Base-by-base conservation (phyloP, 1,140 invertebrate species). In the Hydropsyche tenuis region DNA sequence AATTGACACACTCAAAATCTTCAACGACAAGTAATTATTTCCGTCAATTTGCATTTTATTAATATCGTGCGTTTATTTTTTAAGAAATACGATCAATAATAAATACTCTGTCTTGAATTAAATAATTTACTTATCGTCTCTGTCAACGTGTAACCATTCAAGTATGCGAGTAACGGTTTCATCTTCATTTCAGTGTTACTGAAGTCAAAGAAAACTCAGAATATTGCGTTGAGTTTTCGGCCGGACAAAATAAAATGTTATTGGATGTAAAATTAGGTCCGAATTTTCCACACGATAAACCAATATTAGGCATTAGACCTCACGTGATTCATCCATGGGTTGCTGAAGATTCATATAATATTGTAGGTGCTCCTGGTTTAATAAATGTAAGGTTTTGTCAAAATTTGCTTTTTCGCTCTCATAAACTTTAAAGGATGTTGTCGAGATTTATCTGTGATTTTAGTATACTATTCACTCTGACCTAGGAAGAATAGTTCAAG, bases 401-500 rank as follows among this genome's bases (percentile, higher is more conserved):
- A n/a, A n/a, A n/a, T 27, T 74, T 48, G 62, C 14, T 45, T 64
- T 42, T 60, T 66, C 18, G 16, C 7, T 60, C n/a, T 37, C 30
- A 37, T 9, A 37, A 3, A 37, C 9, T 37, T 37, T 9, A 3
- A 37, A 62, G 1, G 6, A 23, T 4, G 3, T 62, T 62, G 3
- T 62, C 3, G 2, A 63, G 56, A 16, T 12, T 6, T 16, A 2
- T 60, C 25, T 30, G 43, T 25, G 12, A 20, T 30, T 30, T 82
- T 80, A 90, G 89, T 93, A 90, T 80, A 90, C 91, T 70, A 82
- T 88, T 48, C 90, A 93, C 81, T 92, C 91, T 48, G 92, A 93
- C 84, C 85, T 93, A 70, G 92, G 92, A 18, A 85, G 91, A 72
- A 89, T 93, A 43, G 92, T 93, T 0, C 91, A 93, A 81, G 91